These are phyloP conservation scores for Anguilla rostrata DNA, from an alignment of 2,113 vertebrate species.

Conservation along the genomic window DNA sequence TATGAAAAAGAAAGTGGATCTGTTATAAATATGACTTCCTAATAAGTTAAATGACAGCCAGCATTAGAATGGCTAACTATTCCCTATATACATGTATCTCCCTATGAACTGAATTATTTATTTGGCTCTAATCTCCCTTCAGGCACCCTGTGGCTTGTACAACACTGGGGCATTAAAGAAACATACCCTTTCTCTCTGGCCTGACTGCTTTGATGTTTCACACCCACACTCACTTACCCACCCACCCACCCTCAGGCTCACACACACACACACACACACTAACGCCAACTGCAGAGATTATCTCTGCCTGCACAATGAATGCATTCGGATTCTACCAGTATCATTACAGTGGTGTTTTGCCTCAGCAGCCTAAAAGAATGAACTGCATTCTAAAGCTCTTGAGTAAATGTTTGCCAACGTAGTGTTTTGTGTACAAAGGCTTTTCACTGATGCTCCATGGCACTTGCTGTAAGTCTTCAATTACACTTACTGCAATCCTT, in stretches of 20 bases:
- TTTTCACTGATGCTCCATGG: background rate
- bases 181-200: slow-evolving; percentile 24
- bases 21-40: slow-evolving; percentile 24
- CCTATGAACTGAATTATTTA: slow-evolving; percentile 55
- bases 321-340: slow-evolving; percentile 5
- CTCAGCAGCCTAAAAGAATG: slow-evolving; percentile 18
- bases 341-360: background rate
- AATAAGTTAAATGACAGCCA: slow-evolving; percentile 17
- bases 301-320: background rate
- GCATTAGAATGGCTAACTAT: slow-evolving; percentile 47
- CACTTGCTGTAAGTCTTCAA: background rate
- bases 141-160: slow-evolving; percentile 45
- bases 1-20: slow-evolving; percentile 20
- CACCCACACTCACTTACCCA: background rate
- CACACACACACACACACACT: background rate
- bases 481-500: background rate
- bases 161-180: slow-evolving; percentile 53
- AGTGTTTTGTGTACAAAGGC: fast-evolving
- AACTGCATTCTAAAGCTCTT: slow-evolving; percentile 1
- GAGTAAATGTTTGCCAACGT: slow-evolving; percentile 16
- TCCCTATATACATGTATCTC: slow-evolving; percentile 35
- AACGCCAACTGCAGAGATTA: background rate
- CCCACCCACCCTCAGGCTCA: background rate
- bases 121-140: slow-evolving; percentile 51
- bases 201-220: slow-evolving; percentile 45